Percentiles rank a stretch among this genome's conserved stretches.
Conservation (phyloP, 2,113 vertebrate genomes). For the Hippolais icterina region DNA sequence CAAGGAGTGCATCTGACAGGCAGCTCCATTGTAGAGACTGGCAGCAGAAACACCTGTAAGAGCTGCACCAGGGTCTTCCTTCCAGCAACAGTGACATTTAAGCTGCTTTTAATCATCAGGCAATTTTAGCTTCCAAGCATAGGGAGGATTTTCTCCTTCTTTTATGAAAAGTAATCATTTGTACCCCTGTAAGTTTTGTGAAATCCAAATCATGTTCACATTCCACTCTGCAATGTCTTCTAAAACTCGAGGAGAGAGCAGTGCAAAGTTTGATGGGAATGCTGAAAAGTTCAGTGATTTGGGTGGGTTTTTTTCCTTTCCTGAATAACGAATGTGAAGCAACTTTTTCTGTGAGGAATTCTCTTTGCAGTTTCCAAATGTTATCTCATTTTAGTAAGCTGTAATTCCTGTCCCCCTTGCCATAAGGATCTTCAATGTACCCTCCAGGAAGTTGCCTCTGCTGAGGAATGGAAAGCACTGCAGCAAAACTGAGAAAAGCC, state of each 20-base stretch:
- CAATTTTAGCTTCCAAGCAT: background rate
- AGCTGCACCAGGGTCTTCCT: background rate
- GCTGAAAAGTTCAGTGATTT: background rate
- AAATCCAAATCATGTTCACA: background rate
- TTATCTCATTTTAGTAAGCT: background rate
- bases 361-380: background rate
- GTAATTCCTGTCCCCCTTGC: background rate
- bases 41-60: background rate
- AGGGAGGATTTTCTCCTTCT: background rate
- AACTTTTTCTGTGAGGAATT: background rate
- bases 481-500: background rate
- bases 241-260: background rate
- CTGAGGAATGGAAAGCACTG: background rate
- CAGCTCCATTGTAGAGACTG: background rate
- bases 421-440: background rate
- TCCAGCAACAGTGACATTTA: background rate
- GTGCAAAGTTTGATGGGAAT: fast-evolving
- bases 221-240: background rate
- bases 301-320: background rate
- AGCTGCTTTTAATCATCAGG: background rate
- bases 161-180: background rate
- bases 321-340: background rate
- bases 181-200: background rate
- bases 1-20: background rate
- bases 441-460: background rate